Conservation (phyloP, 2,797 vertebrate genomes). For the Okamejei kenojei region DNA sequence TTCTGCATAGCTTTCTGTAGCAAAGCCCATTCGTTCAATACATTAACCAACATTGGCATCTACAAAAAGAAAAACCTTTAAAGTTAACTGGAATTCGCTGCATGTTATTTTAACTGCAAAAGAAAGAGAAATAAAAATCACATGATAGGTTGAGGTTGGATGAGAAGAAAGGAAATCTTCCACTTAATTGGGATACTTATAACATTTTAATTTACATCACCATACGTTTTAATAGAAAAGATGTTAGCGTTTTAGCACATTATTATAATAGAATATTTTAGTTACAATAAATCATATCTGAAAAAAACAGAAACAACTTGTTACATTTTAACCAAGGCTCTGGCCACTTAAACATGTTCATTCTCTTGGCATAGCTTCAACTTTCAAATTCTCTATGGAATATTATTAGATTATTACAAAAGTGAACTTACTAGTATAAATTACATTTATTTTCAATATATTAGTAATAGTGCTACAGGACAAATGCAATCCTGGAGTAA, state of each 20-base stretch:
- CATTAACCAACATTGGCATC: background rate
- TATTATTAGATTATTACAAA: background rate
- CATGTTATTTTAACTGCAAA: background rate
- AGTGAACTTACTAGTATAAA: background rate
- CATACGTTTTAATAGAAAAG: background rate
- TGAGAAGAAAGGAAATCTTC: background rate
- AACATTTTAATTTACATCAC: background rate
- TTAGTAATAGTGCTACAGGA: background rate
- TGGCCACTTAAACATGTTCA: background rate
- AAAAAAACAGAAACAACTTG: background rate
- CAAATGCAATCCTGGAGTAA: background rate
- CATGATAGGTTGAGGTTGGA: background rate
- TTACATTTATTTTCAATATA: slow-evolving; percentile 12
- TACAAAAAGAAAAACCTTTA: background rate
- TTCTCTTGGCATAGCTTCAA: background rate
- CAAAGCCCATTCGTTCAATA: background rate
- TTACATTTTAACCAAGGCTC: background rate
- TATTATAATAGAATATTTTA: background rate
- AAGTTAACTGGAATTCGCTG: background rate
- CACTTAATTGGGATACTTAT: background rate
- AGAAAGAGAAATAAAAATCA: background rate
- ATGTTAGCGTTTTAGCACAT: background rate
- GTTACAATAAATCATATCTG: background rate
- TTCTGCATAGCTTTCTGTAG: background rate
- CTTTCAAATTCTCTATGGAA: background rate